phyloP scores from a whole-genome alignment of 2,797 vertebrate species.

The Muscicapa striata region DNA sequence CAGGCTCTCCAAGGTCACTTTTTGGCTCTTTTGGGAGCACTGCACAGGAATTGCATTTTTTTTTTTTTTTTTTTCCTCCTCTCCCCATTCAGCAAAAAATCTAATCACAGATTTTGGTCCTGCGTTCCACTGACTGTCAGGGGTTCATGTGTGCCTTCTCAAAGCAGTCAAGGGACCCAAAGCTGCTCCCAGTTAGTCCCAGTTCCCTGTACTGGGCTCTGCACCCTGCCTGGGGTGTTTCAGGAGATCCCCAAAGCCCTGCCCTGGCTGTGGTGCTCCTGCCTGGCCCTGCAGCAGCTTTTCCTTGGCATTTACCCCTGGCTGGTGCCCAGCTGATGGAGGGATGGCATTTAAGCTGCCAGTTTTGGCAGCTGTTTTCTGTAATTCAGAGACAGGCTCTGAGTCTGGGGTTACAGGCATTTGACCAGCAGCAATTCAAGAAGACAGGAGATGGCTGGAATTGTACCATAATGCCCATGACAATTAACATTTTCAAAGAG shows the following conservation, averaged over 20 bases:
- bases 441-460: not conserved
- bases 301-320: not conserved
- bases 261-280: not conserved
- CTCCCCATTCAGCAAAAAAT: not conserved
- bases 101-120: not conserved
- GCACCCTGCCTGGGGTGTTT: rapidly evolving
- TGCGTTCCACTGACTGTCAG: not conserved
- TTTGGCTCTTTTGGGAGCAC: not conserved
- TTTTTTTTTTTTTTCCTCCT: not conserved
- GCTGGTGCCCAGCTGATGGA: not conserved
- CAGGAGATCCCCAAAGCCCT: rapidly evolving
- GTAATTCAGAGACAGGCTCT: not conserved
- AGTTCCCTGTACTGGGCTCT: not conserved
- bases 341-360: not conserved
- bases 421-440: not conserved
- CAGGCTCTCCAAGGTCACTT: not conserved
- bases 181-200: not conserved
- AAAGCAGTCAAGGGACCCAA: not conserved
- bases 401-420: not conserved
- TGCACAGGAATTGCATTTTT: not conserved
- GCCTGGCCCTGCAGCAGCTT: not conserved
- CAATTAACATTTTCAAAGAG: constrained; percentile 8
- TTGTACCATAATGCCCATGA: not conserved
- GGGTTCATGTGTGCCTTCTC: not conserved
- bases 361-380: not conserved